Conservation (phyloP, 2,113 vertebrate genomes). For the Isurus oxyrinchus region DNA sequence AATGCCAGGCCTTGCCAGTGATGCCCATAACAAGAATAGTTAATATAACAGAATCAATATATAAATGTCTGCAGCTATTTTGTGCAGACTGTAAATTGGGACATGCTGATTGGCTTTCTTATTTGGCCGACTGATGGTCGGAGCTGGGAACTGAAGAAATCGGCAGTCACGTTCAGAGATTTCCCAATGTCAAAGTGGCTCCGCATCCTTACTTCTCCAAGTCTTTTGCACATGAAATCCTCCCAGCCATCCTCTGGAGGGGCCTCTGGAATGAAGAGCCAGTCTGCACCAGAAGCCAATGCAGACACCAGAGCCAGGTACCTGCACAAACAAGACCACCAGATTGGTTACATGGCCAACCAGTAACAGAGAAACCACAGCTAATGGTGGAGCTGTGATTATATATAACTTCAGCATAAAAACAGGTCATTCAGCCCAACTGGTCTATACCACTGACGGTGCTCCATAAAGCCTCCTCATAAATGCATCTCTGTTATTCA, state of each 20-base stretch:
- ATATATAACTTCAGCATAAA: not conserved
- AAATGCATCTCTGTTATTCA: not conserved
- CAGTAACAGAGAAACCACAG: not conserved
- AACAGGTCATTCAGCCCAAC: not conserved
- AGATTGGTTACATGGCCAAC: not conserved
- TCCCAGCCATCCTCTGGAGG: conserved; percentile 85
- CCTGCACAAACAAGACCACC: conserved; percentile 45
- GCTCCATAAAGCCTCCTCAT: not conserved
- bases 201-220: conserved; percentile 63
- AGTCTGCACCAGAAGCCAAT: conserved; percentile 83
- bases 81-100: not conserved
- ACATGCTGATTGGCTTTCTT: not conserved
- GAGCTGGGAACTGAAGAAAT: not conserved
- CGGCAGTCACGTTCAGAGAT: not conserved
- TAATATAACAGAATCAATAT: not conserved
- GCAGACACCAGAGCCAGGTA: conserved; percentile 82
- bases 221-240: conserved; percentile 76
- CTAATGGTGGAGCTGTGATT: not conserved
- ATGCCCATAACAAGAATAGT: not conserved
- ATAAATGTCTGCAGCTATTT: not conserved
- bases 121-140: not conserved
- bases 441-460: no score
- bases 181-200: not conserved
- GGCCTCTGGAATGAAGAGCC: conserved; percentile 88
- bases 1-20: not conserved